These are phyloP conservation scores for Lepidurus couesii DNA, from an alignment of 1,140 invertebrate genomes.

Conservation along the genomic window DNA sequence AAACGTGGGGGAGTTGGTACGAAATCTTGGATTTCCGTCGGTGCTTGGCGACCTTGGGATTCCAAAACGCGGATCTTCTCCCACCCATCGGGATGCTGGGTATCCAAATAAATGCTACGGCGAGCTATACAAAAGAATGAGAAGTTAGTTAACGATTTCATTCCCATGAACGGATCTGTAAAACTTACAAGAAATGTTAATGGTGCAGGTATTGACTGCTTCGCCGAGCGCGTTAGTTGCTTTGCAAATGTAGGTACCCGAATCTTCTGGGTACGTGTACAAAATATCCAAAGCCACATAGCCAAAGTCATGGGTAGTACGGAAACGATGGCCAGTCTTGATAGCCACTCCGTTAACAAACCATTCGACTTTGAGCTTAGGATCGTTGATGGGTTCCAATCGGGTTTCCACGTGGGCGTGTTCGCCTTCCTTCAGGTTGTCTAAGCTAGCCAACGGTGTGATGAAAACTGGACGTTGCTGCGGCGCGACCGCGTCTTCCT, in stretches of 20 bases:
- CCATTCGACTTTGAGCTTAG: slow-evolving; percentile 93
- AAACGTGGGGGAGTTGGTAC: slow-evolving; percentile 71
- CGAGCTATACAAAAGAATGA: slow-evolving; percentile 53
- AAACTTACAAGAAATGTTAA: slow-evolving; percentile 56
- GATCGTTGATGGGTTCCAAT: slow-evolving; percentile 91
- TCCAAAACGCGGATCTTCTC: slow-evolving; percentile 87
- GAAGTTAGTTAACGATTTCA: neutral
- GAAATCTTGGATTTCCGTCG: slow-evolving; percentile 73
- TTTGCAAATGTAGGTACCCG: slow-evolving; percentile 88
- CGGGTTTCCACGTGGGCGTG: slow-evolving; percentile 91
- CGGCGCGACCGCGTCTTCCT: slow-evolving; percentile 66
- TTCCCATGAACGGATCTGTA: neutral
- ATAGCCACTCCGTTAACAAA: slow-evolving; percentile 78
- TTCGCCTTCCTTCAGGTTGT: slow-evolving; percentile 82
- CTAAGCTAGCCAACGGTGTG: slow-evolving; percentile 69
- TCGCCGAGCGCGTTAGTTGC: slow-evolving; percentile 86
- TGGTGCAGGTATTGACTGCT: slow-evolving; percentile 83
- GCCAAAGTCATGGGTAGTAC: slow-evolving; percentile 90
- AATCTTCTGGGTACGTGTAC: slow-evolving; percentile 88
- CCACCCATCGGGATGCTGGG: slow-evolving; percentile 85
- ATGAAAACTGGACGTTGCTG: slow-evolving; percentile 79
- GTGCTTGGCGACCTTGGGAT: slow-evolving; percentile 67
- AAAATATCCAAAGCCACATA: slow-evolving; percentile 91
- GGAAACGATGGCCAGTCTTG: slow-evolving; percentile 74
- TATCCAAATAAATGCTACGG: slow-evolving; percentile 77